Evolutionary conservation across 2,113 vertebrate species (phyloP), one percentile per base, ranked within the genome.

Genomic region (Melanerpes aurifrons): DNA sequence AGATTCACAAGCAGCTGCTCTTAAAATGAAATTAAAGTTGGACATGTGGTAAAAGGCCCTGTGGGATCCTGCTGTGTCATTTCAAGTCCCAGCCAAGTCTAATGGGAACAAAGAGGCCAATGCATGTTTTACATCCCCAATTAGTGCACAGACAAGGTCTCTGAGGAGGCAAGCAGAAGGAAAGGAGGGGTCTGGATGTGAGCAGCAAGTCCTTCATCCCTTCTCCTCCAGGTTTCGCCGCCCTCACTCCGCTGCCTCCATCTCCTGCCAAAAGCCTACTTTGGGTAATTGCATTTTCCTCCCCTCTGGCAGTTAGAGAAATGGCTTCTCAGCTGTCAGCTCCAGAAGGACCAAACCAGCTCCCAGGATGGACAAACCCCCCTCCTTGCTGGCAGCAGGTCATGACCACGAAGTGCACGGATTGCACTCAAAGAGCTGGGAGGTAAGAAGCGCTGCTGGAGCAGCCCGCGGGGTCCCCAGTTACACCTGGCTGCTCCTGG

Each of bases 21-120:
- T 73, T 76, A 40, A 91, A 43, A 91, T 68, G 70, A 86, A 92
- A 91, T 88, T 88, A 92, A 95, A 89, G 77, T 1, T 1, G 69
- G 91, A 75, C 69, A 68, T 68, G 93, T 86, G 77, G 82, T 74
- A 58, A 91, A 93, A 86, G 79, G 54, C 82, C 86, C 90, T 81
- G 50, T 13, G 5, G 74, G 50, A 81, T 21, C 58, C 68, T 56
- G 72, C 28, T 47, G 6, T 77, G 53, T 94, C 72, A 37, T 59
- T 91, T 68, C 70, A 13, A 72, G 50, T 72, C 35, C 12, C 28
- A 56, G 63, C 81, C 32, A 66, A 83, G 64, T 24, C 90, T 82
- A 86, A 82, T 58, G 90, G 87, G 84, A 91, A 75, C 72, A 70
- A 74, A 90, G 74, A 59, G 72, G n/a, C 80, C 10, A 7, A 10